These are phyloP conservation scores for Neogobius melanostomus DNA, from an alignment of 2,113 vertebrate species.

Conservation along the genomic window DNA sequence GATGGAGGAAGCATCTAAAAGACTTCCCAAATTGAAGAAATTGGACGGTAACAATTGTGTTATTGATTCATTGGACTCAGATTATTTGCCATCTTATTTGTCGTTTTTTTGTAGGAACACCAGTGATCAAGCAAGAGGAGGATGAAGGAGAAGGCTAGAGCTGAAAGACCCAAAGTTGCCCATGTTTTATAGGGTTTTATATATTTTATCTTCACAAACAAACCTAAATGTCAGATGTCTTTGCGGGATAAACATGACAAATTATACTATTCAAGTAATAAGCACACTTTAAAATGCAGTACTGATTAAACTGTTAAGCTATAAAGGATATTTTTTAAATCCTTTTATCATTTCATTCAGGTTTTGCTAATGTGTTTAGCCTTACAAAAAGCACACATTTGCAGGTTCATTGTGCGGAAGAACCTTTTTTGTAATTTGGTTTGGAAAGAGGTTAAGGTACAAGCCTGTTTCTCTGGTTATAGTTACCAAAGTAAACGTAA, in stretches of 20 bases:
- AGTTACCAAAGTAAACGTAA: conserved; percentile 2
- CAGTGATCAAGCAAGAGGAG: conserved; percentile 69
- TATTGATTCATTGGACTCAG: not conserved
- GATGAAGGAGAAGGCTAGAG: conserved; percentile 66
- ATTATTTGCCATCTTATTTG: not conserved
- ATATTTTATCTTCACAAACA: conserved; percentile 21
- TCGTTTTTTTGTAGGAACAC: conserved; percentile 62
- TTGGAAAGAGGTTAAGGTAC: not conserved
- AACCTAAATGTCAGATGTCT: conserved; percentile 1
- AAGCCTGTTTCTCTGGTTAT: not conserved
- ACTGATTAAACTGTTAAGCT: conserved; percentile 7
- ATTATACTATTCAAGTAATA: not conserved
- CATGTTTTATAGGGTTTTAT: not conserved
- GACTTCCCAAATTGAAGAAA: conserved; percentile 88
- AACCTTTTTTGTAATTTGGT: not conserved
- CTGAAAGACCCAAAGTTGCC: conserved; percentile 25
- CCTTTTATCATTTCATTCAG: not conserved
- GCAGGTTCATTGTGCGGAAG: not conserved
- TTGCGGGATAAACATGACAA: not conserved
- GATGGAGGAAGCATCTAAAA: conserved; percentile 90
- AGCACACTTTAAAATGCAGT: conserved; percentile 20
- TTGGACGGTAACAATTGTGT: conserved; percentile 83
- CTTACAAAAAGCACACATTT: not conserved
- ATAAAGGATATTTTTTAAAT: not conserved
- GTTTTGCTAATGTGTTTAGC: not conserved